Evolutionary conservation across 2,797 vertebrate species (phyloP).

Genomic region (Aplochiton taeniatus): DNA sequence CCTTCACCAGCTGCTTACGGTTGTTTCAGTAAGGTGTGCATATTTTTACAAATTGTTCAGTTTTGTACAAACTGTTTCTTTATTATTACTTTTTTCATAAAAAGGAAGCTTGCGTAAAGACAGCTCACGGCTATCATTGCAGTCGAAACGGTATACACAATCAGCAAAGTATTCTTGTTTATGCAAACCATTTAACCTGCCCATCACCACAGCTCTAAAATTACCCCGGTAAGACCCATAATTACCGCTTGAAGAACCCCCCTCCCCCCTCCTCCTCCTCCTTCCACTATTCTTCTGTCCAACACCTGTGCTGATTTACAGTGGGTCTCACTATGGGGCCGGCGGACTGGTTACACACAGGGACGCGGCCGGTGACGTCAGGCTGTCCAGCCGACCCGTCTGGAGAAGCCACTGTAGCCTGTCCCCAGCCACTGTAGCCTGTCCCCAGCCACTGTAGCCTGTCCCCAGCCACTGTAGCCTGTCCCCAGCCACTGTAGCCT

Average conservation of each 20-base stretch:
- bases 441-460: background rate
- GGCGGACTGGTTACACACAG: conserved; percentile 28
- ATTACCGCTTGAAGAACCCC: conserved; percentile 65
- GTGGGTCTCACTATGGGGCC: background rate
- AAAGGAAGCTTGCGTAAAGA: too few species aligned
- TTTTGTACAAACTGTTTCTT: too few species aligned
- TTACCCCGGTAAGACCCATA: conserved; percentile 59
- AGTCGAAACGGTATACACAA: too few species aligned
- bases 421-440: background rate
- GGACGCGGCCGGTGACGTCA: conserved; percentile 42
- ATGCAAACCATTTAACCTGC: background rate
- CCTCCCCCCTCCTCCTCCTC: conserved; percentile 34
- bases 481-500: conserved; percentile 24
- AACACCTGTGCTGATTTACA: conserved; percentile 55
- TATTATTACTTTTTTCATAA: too few species aligned
- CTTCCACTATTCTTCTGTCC: conserved; percentile 41
- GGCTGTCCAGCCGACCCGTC: conserved; percentile 8
- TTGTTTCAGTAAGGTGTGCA: conserved; percentile 15
- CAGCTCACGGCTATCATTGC: too few species aligned
- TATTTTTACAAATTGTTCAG: conserved; percentile 29
- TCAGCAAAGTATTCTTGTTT: background rate
- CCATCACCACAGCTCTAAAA: conserved; percentile 59
- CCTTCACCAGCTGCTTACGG: conserved; percentile 40
- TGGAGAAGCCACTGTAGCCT: conserved; percentile 14
- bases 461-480: conserved; percentile 24